Evolutionary conservation across 2,888 invertebrate genomes (phyloP), one percentile per base, ranked within the genome.

Genomic region (Tethea ocularis): DNA sequence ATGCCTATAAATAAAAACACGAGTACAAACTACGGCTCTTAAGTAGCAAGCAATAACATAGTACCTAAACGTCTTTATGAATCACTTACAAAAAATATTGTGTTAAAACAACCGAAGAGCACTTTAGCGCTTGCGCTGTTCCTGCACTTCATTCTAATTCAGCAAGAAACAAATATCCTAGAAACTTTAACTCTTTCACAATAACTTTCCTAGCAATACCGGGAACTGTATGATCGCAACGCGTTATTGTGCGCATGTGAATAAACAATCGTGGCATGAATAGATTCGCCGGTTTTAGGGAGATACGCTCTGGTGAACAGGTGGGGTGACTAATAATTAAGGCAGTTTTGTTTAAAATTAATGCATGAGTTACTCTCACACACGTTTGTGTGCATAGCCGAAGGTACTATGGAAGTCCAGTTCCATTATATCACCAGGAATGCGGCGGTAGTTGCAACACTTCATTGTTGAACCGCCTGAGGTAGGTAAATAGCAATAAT

Each of bases 91-190:
- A 95, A 89, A 82, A 96, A 94, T 69, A 95, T 79, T 63, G 95
- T 94, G 83, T 96, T 96, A 75, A 95, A 95, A 80, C 94, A 93
- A 69, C 95, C 95, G 82, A 96, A 94, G 64, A 96, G 85, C 67
- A 94, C 93, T 90, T 95, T 95, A 59, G 95, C 94, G 83, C 94
- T 94, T 54, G 93, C 89, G 67, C 94, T 84, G 61, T 78, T 82
- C 74, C 82, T 86, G 67, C 89, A 86, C 82, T 83, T 86, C 88
- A 86, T 88, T 51, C 56, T 57, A 24, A 26, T 54, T 41, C 33
- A 23, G 7, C 2, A 58, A 53, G 52, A 0, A 26, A 54, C 46
- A 63, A 57, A 57, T 59, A 62, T 62, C 61, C 61, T 60, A 61
- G 17, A 46, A 46, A 46, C 41, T 46, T 51, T 59, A 65, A 61